Base-by-base conservation (phyloP, 2,888 invertebrate genomes). In the Perithous albicinctus region DNA sequence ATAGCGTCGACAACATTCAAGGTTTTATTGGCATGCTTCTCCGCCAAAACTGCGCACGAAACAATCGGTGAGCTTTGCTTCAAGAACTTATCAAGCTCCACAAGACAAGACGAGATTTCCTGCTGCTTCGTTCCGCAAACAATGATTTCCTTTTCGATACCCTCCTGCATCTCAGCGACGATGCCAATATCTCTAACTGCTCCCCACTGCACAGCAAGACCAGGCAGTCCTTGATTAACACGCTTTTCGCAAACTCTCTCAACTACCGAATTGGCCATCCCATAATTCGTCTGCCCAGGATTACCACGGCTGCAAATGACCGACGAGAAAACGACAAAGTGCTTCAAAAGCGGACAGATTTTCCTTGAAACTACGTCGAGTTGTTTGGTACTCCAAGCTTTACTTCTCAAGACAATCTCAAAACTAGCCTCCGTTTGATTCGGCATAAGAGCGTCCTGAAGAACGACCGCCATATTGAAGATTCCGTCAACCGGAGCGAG, bases 121-220 rank as follows among this genome's bases (percentile, higher is more conserved):
- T 98, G 98, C 81, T 97, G 97, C 1, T 97, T 93, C 0, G 98
- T 98, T 10, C 98, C 98, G 67, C 95, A 95, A 51, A 96, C 96
- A 82, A 95, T 95, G 35, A 96, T 92, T 84, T 96, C 95, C 29
- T 95, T 94, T 1, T 96, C n/a, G n/a, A n/a, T n/a, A n/a, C n/a
- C 95, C 78, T 96, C 96, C 84, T 95, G 94, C 95, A 95, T 95
- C 73, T 97, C 96, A 3, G 97, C 95, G 18, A 97, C 96, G 0
- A 98, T 94, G 75, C 98, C 98, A 18, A 96, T 95, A 85, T 95
- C 95, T 29, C 95, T 95, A 66, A 95, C 94, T 1, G 95, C 95
- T 61, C 95, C 95, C 95, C 95, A 95, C 88, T 95, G 95, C 41
- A 95, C 93, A 8, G 95, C 95, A 69, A 94, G 85, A 32, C 86